These are phyloP conservation scores for Cordilura impudica DNA, from an alignment of 2,888 invertebrate genomes.

Conservation along the genomic window DNA sequence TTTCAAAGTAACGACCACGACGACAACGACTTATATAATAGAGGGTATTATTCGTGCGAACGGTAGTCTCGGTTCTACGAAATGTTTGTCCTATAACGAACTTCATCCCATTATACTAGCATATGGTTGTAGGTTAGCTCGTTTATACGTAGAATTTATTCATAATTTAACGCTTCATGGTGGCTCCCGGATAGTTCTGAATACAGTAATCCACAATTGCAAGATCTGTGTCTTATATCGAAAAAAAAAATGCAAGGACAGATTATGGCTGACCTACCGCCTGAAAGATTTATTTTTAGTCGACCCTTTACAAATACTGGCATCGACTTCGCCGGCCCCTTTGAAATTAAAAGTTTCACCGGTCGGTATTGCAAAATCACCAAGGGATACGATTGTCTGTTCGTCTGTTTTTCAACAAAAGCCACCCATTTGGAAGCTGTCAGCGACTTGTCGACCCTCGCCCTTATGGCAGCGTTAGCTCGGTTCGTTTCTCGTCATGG, in stretches of 20 bases:
- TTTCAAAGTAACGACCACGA: no score
- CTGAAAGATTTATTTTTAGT: background rate
- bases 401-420: conserved; percentile 21
- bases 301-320: conserved; percentile 13
- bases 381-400: no score
- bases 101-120: background rate
- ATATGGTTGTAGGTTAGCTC: background rate
- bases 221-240: background rate
- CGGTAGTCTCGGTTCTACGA: background rate
- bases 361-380: conserved; percentile 6
- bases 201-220: background rate
- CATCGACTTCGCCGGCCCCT: conserved; percentile 31
- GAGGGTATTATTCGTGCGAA: background rate
- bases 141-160: background rate
- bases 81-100: background rate
- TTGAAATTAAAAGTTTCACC: conserved; percentile 3
- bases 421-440: conserved; percentile 25
- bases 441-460: conserved; percentile 31
- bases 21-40: no score
- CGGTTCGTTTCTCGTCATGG: conserved; percentile 50
- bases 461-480: conserved; percentile 39
- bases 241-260: background rate
- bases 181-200: background rate
- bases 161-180: background rate
- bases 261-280: conserved; percentile 11